phyloP scores from a whole-genome alignment of 1,140 invertebrate species.

The Bombus picipes region DNA sequence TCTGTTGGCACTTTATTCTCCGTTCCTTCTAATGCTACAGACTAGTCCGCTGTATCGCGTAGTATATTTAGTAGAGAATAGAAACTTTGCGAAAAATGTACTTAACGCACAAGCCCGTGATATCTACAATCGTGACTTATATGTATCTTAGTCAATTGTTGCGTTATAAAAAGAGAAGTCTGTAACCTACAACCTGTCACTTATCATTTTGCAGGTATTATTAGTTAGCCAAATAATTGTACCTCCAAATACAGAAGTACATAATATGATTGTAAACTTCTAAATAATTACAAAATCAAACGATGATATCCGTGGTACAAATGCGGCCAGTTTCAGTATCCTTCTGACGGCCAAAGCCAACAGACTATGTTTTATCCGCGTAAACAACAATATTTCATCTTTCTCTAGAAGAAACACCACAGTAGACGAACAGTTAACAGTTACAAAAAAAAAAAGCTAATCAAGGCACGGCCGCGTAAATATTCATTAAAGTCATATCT shows the following conservation, averaged over 20 bases:
- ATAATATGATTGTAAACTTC: not conserved
- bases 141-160: no score
- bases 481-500: not conserved
- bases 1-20: not conserved
- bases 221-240: no score
- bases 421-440: not conserved
- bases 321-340: not conserved
- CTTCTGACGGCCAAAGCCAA: not conserved
- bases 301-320: not conserved
- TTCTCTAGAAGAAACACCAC: not conserved
- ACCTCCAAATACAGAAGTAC: not conserved
- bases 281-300: not conserved
- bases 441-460: not conserved
- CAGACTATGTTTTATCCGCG: not conserved
- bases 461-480: not conserved
- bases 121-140: no score
- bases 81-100: not conserved
- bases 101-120: not conserved
- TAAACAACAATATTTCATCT: not conserved
- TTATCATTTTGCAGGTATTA: no score
- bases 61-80: not conserved
- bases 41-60: no score
- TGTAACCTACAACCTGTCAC: no score
- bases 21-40: not conserved
- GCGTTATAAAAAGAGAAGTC: no score